Percentiles rank a stretch among this genome's conserved stretches.
Evolutionary conservation across 1,140 invertebrate species (phyloP).

Genomic region (Diuraphis noxia): DNA sequence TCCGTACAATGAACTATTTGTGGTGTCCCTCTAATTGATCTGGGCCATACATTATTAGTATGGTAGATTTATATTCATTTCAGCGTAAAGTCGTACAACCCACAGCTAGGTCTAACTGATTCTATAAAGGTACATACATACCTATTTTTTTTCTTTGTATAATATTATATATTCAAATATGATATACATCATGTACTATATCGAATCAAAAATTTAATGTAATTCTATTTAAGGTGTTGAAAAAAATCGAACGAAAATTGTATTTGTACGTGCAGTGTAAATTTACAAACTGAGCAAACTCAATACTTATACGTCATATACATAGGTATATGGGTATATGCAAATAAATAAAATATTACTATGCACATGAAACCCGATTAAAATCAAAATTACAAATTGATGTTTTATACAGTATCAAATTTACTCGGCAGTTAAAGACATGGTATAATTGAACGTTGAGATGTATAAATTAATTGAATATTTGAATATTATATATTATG

Average conservation of each 20-base stretch:
- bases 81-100: not conserved
- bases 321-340: not conserved
- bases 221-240: not conserved
- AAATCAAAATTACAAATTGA: not conserved
- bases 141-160: too few species aligned
- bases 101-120: not conserved
- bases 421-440: not conserved
- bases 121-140: not conserved
- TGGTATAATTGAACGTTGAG: not conserved
- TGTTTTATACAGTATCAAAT: not conserved
- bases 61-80: not conserved
- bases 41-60: not conserved
- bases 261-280: not conserved
- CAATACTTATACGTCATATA: too few species aligned
- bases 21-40: not conserved
- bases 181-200: not conserved
- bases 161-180: not conserved
- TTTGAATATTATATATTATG: too few species aligned
- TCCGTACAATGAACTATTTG: not conserved
- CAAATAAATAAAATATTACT: not conserved
- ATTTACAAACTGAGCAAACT: not conserved
- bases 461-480: not conserved
- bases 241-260: not conserved
- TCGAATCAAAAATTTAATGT: not conserved
- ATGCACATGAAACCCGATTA: not conserved